Base-by-base conservation (phyloP, 2,113 vertebrate genomes). In the Caranx ignobilis region DNA sequence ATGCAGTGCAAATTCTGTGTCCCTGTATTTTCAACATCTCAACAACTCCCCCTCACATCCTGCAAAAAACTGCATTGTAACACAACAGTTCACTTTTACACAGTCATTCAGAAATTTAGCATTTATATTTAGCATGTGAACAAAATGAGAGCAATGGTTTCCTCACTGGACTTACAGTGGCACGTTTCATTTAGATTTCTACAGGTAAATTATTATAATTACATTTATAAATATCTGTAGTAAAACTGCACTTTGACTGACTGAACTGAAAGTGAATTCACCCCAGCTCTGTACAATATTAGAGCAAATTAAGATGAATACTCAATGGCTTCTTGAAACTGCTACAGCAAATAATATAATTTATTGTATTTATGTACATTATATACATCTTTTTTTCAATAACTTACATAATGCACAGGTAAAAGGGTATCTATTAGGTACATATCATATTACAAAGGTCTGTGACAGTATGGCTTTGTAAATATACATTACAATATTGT, bases 381-480 rank as follows among this genome's bases (percentile, higher is more conserved):
- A 87, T 91, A 83, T 91, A 94, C 90, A 92, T 79, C 87, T 95
- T 63, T 88, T 95, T 63, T 86, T 93, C 95, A 94, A 96, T 96
- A 97, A 96, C 96, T 96, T 96, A 96, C 95, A 96, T 96, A 97
- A 96, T 97, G 96, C 95, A 96, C 92, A 95, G 91, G 95, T 90
- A 88, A 88, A 93, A 85, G 93, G 95, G 88, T 95, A 89, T 95
- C 94, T 91, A 94, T 94, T 83, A 84, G 83, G 82, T 91, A 90
- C 79, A 88, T 83, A 66, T 82, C 60, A 96, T 96, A 93, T 94
- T 95, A 96, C 77, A 90, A 93, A 89, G 86, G 71, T 94, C 88
- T 89, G 94, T 90, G 95, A 93, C 95, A 95, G 93, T 97, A 98
- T 99, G 97, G 97, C 98, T 97, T 97, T 96, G 95, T 96, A 96